Conservation (phyloP, 1,140 invertebrate species). For the Dendrolimus punctatus region DNA sequence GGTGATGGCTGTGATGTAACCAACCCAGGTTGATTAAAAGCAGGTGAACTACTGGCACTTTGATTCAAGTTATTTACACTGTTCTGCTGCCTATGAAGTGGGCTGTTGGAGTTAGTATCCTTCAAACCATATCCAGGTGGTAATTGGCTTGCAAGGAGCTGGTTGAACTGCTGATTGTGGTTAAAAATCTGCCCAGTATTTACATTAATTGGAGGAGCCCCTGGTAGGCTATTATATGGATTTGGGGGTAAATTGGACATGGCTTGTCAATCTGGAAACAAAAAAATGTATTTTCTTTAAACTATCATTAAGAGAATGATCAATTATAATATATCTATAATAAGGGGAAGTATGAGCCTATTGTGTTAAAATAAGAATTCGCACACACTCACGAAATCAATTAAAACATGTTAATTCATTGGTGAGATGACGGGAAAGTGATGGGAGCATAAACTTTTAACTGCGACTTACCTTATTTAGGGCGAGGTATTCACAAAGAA, state of each 20-base stretch:
- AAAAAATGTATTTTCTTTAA: conserved; percentile 12
- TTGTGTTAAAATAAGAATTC: conserved; percentile 45
- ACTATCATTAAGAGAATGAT: too few species aligned
- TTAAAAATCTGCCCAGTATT: conserved; percentile 28
- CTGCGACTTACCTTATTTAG: conserved; percentile 41
- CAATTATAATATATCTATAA: too few species aligned
- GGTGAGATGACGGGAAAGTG: conserved; percentile 47
- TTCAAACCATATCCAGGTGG: conserved; percentile 39
- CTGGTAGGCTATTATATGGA: conserved; percentile 43
- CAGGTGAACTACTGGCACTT: conserved; percentile 58
- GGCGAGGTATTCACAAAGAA: conserved; percentile 37
- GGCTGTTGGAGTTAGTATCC: conserved; percentile 55
- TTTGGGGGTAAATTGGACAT: conserved; percentile 62
- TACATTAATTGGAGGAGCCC: conserved; percentile 28
- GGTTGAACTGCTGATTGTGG: conserved; percentile 34
- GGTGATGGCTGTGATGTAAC: conserved; percentile 39
- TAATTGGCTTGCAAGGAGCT: conserved; percentile 35
- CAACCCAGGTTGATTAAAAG: conserved; percentile 55
- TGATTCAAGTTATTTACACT: conserved; percentile 42
- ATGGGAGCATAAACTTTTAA: conserved; percentile 15
- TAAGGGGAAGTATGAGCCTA: conserved; percentile 14
- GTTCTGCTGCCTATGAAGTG: conserved; percentile 27
- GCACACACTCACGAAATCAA: conserved; percentile 46
- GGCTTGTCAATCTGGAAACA: conserved; percentile 58
- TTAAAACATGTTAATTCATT: conserved; percentile 65